Evolutionary conservation across 2,113 vertebrate genomes (phyloP).

Genomic region (Gorsachius goisagi): DNA sequence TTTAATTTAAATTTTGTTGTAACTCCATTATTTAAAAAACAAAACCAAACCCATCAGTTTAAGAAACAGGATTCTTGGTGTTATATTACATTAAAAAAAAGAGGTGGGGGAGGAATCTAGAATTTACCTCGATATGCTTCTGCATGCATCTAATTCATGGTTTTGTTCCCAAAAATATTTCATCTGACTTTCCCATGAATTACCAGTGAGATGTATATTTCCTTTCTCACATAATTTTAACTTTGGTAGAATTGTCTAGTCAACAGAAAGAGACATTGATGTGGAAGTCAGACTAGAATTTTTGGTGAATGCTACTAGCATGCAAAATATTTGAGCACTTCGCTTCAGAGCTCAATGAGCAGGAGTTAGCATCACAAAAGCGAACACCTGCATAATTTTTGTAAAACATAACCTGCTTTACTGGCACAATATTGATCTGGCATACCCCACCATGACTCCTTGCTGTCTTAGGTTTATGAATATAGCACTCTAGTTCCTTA

Average conservation of each 20-base stretch:
- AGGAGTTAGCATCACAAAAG: neutral
- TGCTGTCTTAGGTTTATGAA: neutral
- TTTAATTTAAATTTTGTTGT: neutral
- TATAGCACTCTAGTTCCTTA: neutral
- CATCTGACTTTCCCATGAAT: neutral
- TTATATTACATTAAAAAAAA: neutral
- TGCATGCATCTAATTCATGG: neutral
- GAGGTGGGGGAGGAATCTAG: neutral
- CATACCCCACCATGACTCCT: neutral
- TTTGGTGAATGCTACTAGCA: neutral
- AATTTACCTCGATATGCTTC: neutral
- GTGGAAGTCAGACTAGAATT: neutral
- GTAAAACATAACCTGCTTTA: neutral
- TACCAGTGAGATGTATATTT: neutral
- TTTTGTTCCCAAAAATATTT: neutral
- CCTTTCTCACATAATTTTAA: neutral
- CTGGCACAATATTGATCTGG: neutral
- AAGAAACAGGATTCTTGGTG: neutral
- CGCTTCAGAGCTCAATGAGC: neutral
- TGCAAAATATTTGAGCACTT: neutral
- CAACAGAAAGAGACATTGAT: neutral
- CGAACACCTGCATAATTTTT: neutral
- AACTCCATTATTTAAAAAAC: neutral
- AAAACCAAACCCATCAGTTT: neutral
- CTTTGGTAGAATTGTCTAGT: neutral